A percentile compares a stretch with the other conserved stretches of the same genome.
Conservation (phyloP, 1,140 invertebrate genomes). For the Meloidogyne chitwoodi region DNA sequence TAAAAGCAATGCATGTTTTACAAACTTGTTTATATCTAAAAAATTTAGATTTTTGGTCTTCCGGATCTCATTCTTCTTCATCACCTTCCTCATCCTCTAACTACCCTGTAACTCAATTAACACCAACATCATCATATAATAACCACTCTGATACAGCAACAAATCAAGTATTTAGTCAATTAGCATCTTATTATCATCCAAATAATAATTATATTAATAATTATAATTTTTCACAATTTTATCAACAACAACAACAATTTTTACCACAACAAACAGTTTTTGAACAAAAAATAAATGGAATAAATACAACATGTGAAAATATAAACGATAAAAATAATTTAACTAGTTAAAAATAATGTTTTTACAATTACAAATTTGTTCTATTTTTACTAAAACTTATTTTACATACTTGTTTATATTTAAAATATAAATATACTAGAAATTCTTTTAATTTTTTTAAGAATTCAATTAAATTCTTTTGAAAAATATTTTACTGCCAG, state of each 20-base stretch:
- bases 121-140: not conserved
- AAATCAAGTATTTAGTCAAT: not conserved
- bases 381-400: too few relatives aligned
- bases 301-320: not conserved
- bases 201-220: slow-evolving; percentile 7
- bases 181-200: slow-evolving; percentile 3
- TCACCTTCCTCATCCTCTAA: not conserved
- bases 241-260: not conserved
- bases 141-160: not conserved
- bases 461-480: not conserved
- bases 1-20: too few relatives aligned
- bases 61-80: not conserved
- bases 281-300: slow-evolving; percentile 1
- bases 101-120: not conserved
- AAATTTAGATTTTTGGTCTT: not conserved
- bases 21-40: too few relatives aligned
- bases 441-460: too few relatives aligned
- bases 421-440: not conserved
- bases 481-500: not conserved
- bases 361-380: not conserved
- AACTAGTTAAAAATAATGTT: not conserved
- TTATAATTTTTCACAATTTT: too few relatives aligned
- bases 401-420: too few relatives aligned
- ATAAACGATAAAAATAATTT: not conserved
- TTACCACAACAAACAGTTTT: not conserved